These are phyloP conservation scores for Diorhabda elongata DNA, from an alignment of 1,140 invertebrate species.

Conservation along the genomic window DNA sequence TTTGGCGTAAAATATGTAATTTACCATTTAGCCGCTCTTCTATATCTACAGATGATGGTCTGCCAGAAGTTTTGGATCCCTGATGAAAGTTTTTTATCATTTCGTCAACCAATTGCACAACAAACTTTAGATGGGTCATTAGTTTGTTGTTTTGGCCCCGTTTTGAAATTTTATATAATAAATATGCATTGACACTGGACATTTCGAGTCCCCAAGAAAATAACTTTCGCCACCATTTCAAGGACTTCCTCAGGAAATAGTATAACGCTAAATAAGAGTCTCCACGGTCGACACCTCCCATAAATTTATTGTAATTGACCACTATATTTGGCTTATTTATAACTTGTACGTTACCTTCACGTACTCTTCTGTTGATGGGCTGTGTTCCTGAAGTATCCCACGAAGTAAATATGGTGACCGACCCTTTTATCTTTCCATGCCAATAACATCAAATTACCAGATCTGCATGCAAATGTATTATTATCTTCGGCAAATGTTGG, in stretches of 20 bases:
- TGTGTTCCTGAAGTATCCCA: slow-evolving; percentile 10
- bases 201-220: slow-evolving; percentile 23
- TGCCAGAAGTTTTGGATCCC: slow-evolving; percentile 1
- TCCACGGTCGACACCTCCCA: slow-evolving; percentile 40
- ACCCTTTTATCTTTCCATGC: slow-evolving; percentile 23
- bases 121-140: slow-evolving; percentile 4
- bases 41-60: neutral
- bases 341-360: neutral
- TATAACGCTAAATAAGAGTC: slow-evolving; percentile 39
- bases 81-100: slow-evolving; percentile 2
- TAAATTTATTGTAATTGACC: slow-evolving; percentile 23
- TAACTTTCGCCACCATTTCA: slow-evolving; percentile 32
- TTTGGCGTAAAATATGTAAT: neutral
- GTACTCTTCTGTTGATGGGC: slow-evolving; percentile 9
- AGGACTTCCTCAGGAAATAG: slow-evolving; percentile 25
- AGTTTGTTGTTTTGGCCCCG: too few relatives aligned
- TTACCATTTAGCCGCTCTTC: slow-evolving; percentile 12
- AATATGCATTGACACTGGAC: slow-evolving; percentile 17
- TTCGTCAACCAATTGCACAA: slow-evolving; percentile 1
- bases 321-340: slow-evolving; percentile 29
- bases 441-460: slow-evolving; percentile 15
- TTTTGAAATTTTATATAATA: neutral
- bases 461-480: slow-evolving; percentile 4
- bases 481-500: slow-evolving; percentile 13
- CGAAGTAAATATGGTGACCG: slow-evolving; percentile 11